Conservation (phyloP, 2,113 vertebrate genomes). For the Pan paniscus region DNA sequence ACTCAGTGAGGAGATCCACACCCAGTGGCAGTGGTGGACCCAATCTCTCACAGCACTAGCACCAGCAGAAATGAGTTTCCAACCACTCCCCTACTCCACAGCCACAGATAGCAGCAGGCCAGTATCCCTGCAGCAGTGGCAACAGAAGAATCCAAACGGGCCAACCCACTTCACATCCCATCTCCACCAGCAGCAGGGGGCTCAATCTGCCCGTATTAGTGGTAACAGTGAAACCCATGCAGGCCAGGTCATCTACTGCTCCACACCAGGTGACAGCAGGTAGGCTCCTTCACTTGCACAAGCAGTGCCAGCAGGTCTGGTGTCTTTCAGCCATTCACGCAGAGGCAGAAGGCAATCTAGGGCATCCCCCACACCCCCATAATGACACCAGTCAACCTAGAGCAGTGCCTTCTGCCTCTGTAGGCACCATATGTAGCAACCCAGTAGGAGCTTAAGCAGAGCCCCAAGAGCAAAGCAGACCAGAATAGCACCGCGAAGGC, state of each 20-base stretch:
- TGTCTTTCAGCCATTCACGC: neutral
- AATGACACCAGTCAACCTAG: neutral
- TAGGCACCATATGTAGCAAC: neutral
- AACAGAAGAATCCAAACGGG: neutral
- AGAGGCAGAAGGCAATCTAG: neutral
- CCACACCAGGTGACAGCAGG: neutral
- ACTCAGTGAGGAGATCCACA: neutral
- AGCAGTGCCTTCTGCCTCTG: neutral
- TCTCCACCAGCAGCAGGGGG: neutral
- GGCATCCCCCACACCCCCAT: neutral
- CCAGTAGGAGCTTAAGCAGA: neutral
- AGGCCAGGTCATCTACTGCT: neutral
- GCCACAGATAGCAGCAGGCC: neutral
- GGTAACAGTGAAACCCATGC: neutral
- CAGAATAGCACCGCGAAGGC: neutral
- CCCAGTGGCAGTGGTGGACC: neutral
- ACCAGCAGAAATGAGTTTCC: neutral
- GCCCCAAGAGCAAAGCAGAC: neutral
- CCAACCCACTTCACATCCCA: neutral
- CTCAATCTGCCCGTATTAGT: neutral
- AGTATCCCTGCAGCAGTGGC: neutral
- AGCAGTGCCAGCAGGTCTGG: neutral
- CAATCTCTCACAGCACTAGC: neutral
- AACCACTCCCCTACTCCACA: neutral
- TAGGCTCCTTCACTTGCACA: no score